Percentiles rank a stretch among this genome's conserved stretches.
Evolutionary conservation across 2,113 vertebrate species (phyloP).

Genomic region (Protobothrops flavoviridis): DNA sequence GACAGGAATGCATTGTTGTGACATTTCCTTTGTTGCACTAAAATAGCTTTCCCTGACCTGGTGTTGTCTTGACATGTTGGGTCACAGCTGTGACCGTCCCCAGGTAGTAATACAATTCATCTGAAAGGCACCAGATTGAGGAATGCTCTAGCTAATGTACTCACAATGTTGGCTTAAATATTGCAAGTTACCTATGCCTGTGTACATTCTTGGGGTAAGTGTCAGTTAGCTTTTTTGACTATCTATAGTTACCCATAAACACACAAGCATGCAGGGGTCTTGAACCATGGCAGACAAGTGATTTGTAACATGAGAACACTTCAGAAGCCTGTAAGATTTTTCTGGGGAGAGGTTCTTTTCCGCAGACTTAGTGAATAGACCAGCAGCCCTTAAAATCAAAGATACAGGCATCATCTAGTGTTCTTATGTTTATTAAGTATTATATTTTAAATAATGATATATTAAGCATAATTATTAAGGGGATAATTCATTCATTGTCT

Average conservation of each 20-base stretch:
- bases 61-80: neutral
- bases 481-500: neutral
- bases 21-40: neutral
- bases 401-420: neutral
- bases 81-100: neutral
- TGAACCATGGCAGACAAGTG: neutral
- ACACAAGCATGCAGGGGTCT: neutral
- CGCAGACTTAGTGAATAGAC: neutral
- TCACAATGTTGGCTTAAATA: neutral
- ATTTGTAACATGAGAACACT: neutral
- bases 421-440: neutral
- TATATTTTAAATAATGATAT: neutral
- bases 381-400: neutral
- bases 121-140: neutral
- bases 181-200: neutral
- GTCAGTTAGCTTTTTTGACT: neutral
- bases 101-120: neutral
- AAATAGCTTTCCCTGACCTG: neutral
- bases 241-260: neutral
- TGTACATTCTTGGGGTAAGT: neutral
- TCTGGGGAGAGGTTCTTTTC: neutral
- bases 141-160: neutral
- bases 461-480: neutral
- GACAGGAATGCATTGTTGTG: neutral
- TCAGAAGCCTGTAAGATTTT: neutral